A percentile compares a stretch with the other conserved stretches of the same genome.
Conservation (phyloP, 2,888 invertebrate species). For the Pollenia angustigena region DNA sequence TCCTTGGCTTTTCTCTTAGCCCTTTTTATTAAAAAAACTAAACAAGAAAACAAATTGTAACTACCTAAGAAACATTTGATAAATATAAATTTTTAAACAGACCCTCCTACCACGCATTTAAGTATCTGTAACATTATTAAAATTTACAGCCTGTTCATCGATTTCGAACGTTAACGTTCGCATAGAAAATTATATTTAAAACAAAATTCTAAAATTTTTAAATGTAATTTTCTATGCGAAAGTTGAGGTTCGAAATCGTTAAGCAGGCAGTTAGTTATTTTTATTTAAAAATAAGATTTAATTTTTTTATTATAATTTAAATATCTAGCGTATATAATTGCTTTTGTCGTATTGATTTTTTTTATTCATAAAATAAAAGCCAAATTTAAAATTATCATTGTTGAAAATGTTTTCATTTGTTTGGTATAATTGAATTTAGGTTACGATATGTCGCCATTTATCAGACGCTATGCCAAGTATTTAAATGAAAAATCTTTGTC, state of each 20-base stretch:
- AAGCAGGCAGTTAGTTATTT: too few relatives aligned
- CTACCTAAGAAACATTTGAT: too few relatives aligned
- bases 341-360: constrained; percentile 5
- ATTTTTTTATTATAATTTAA: neutral
- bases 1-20: too few relatives aligned
- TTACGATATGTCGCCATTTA: constrained; percentile 99
- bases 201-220: too few relatives aligned
- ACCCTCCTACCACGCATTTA: neutral
- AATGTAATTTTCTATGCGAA: too few relatives aligned
- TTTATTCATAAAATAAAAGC: neutral
- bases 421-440: constrained; percentile 86
- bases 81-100: too few relatives aligned
- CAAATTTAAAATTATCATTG: neutral
- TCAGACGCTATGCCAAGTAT: constrained; percentile 99
- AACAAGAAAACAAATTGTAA: too few relatives aligned
- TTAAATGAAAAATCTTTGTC: constrained; percentile 99
- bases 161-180: too few relatives aligned
- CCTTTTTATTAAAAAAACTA: too few relatives aligned
- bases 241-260: too few relatives aligned
- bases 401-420: constrained; percentile 33
- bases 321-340: constrained; percentile 10
- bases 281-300: neutral
- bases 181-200: too few relatives aligned
- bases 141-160: too few relatives aligned
- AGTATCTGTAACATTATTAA: constrained; percentile 25